These are phyloP conservation scores for Tapirus terrestris DNA, from an alignment of 2,113 vertebrate species.

Conservation along the genomic window DNA sequence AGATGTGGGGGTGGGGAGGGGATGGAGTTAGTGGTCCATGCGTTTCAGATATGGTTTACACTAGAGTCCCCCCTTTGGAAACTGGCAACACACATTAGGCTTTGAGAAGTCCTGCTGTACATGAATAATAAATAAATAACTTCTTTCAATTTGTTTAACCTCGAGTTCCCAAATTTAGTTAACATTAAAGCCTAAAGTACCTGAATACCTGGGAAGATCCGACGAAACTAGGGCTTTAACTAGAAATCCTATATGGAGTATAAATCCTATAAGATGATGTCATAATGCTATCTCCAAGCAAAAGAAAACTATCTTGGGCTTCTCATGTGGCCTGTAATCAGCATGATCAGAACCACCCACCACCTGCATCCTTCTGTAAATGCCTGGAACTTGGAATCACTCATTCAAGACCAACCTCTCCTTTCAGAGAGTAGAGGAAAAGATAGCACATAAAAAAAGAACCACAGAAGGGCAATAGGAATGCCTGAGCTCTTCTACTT, in stretches of 20 bases:
- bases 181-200: not conserved
- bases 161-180: not conserved
- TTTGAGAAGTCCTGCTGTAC: not conserved
- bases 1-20: not conserved
- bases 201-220: not conserved
- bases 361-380: not conserved
- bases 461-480: not conserved
- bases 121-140: not conserved
- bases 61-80: not conserved
- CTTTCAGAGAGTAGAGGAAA: not conserved
- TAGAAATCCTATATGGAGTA: not conserved
- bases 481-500: not conserved
- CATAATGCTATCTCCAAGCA: not conserved
- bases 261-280: not conserved
- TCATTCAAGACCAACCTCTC: not conserved
- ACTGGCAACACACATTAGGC: not conserved
- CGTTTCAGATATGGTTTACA: not conserved
- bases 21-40: too few relatives aligned
- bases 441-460: not conserved
- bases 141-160: constrained; percentile 23
- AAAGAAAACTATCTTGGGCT: not conserved
- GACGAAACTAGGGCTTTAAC: not conserved
- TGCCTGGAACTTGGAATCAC: constrained; percentile 29
- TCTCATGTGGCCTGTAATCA: not conserved
- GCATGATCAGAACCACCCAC: not conserved